phyloP scores from a whole-genome alignment of 1,140 invertebrate species.

The Diorhabda sublineata region DNA sequence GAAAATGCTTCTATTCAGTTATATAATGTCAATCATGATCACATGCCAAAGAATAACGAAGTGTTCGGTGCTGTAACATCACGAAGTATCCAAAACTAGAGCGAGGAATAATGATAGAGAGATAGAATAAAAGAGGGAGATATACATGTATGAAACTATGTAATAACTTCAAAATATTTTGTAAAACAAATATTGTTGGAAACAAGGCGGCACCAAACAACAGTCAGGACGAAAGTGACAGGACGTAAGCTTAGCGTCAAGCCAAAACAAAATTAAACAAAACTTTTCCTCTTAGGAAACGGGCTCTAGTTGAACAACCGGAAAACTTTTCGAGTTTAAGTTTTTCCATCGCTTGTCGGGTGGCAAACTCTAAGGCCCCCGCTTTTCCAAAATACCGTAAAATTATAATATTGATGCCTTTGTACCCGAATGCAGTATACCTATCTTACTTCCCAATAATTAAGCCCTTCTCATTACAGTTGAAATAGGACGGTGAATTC shows the following conservation, averaged over 20 bases:
- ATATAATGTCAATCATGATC: neutral
- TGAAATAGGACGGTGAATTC: conserved; percentile 10
- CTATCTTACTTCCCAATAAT: conserved; percentile 30
- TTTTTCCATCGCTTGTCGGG: conserved; percentile 36
- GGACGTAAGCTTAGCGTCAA: conserved; percentile 48
- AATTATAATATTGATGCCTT: conserved; percentile 47
- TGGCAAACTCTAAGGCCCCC: conserved; percentile 35
- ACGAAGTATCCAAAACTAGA: too few species aligned
- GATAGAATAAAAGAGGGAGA: too few species aligned
- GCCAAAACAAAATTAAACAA: conserved; percentile 49
- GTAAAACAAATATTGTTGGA: conserved; percentile 44
- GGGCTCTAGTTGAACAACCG: conserved; percentile 31
- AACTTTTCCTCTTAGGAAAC: conserved; percentile 48
- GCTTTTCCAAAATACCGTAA: conserved; percentile 41
- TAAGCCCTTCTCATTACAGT: conserved; percentile 28
- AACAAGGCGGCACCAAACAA: conserved; percentile 43
- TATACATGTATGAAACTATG: conserved; percentile 40
- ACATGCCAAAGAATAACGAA: conserved; percentile 17
- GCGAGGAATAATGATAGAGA: too few species aligned
- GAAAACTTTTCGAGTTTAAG: conserved; percentile 46
- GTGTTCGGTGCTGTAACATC: conserved; percentile 2
- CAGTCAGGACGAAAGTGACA: conserved; percentile 47
- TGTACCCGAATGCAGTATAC: conserved; percentile 35
- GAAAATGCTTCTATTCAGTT: too few species aligned
- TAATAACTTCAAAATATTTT: conserved; percentile 41